phyloP scores from a whole-genome alignment of 2,797 vertebrate genomes.

The Acanthornis magna region DNA sequence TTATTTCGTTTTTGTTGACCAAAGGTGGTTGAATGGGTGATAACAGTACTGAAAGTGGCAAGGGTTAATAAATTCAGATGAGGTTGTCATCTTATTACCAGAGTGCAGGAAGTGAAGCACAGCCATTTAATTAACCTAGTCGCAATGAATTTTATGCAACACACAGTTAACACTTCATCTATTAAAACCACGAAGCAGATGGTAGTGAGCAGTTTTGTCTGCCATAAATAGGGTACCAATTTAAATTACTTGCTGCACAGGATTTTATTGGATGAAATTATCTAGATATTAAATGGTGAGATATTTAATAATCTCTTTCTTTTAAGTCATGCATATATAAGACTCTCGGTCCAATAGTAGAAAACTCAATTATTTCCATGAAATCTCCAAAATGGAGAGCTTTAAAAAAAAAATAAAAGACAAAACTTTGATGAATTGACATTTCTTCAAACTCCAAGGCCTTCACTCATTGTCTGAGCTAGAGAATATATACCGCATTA shows the following conservation, averaged over 20 bases:
- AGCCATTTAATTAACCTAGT: conserved; percentile 72
- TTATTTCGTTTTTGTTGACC: conserved; percentile 61
- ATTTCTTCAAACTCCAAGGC: neutral
- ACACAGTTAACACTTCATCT: conserved; percentile 68
- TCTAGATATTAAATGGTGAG: conserved; percentile 51
- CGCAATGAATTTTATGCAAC: conserved; percentile 71
- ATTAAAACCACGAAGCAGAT: conserved; percentile 69
- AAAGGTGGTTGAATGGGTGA: conserved; percentile 47
- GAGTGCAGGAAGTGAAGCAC: conserved; percentile 68
- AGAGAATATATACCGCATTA: neutral
- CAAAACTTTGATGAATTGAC: neutral
- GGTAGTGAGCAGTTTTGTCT: conserved; percentile 64
- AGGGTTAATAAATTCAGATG: conserved; percentile 74
- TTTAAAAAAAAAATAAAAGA: neutral
- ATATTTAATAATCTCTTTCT: conserved; percentile 55
- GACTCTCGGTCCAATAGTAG: neutral
- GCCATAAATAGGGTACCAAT: conserved; percentile 67
- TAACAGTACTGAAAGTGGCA: conserved; percentile 53
- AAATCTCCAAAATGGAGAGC: neutral
- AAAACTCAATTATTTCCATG: conserved; percentile 24
- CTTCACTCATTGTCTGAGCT: neutral
- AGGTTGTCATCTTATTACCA: conserved; percentile 70
- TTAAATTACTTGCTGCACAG: conserved; percentile 59
- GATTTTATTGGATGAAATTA: conserved; percentile 62
- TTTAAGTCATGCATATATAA: conserved; percentile 5